Evolutionary conservation across 1,140 invertebrate species (phyloP).

Genomic region (Drosophila neocordata): DNA sequence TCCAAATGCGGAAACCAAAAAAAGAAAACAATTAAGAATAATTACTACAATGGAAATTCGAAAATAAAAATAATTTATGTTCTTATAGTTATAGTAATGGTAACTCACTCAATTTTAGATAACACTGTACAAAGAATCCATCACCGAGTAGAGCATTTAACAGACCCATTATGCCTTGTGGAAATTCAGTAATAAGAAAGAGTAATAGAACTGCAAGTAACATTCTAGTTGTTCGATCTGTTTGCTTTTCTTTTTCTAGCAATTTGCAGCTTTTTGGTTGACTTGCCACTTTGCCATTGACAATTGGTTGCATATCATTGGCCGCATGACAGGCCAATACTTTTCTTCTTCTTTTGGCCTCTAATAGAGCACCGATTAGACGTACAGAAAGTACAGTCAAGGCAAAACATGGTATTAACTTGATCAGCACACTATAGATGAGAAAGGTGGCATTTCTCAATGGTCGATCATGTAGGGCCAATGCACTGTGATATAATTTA

Average conservation of each 20-base stretch:
- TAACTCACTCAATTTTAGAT: conserved; percentile 87
- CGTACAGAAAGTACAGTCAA: conserved; percentile 91
- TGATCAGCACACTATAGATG: conserved; percentile 93
- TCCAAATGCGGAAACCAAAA: not conserved
- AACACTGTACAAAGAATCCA: conserved; percentile 90
- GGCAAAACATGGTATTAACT: conserved; percentile 91
- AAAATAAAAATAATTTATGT: no score
- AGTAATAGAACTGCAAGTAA: conserved; percentile 94
- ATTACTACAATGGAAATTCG: not conserved
- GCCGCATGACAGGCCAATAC: conserved; percentile 85
- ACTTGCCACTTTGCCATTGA: conserved; percentile 77
- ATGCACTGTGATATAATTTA: conserved; percentile 57
- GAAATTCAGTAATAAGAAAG: conserved; percentile 94
- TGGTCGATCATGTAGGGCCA: conserved; percentile 68
- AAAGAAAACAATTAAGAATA: no score
- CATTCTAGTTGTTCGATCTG: conserved; percentile 96
- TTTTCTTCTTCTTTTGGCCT: conserved; percentile 89
- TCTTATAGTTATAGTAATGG: no score
- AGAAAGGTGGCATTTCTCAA: conserved; percentile 88
- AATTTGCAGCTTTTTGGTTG: conserved; percentile 83
- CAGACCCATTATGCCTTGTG: conserved; percentile 92
- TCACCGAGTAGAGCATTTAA: conserved; percentile 89
- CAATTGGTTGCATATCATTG: conserved; percentile 83
- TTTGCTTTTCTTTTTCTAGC: conserved; percentile 87
- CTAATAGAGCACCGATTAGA: conserved; percentile 89